Percentiles rank a stretch among this genome's conserved stretches.
Evolutionary conservation across 2,888 invertebrate genomes (phyloP).

Genomic region (Epirrhoe alternata): DNA sequence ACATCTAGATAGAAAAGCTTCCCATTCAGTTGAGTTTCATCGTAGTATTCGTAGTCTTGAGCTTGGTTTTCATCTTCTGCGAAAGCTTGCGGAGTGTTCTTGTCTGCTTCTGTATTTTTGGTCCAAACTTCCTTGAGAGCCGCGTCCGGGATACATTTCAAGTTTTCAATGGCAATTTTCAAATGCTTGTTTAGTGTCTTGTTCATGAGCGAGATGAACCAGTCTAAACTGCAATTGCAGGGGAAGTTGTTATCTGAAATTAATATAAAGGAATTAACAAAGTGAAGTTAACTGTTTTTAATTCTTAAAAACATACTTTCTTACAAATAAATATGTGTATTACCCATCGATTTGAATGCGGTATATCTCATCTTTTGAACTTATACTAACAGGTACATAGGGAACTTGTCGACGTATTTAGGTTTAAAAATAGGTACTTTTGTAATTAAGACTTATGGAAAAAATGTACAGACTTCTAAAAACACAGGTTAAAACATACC

Average conservation of each 20-base stretch:
- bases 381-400: too few species aligned
- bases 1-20: constrained; percentile 74
- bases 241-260: constrained; percentile 75
- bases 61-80: constrained; percentile 55
- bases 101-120: constrained; percentile 60
- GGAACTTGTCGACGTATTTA: too few species aligned
- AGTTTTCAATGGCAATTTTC: constrained; percentile 66
- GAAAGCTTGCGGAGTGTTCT: constrained; percentile 47
- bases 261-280: constrained; percentile 11
- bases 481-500: constrained; percentile 51
- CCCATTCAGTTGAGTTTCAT: constrained; percentile 74
- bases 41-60: constrained; percentile 75
- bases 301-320: too few species aligned
- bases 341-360: too few species aligned
- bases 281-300: too few species aligned
- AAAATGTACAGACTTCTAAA: neutral
- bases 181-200: constrained; percentile 66
- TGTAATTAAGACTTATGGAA: too few species aligned
- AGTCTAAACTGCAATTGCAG: constrained; percentile 74
- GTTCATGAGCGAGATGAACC: constrained; percentile 69
- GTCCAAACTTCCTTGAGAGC: constrained; percentile 64
- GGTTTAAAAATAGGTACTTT: too few species aligned
- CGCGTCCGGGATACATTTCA: constrained; percentile 69
- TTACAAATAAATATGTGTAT: too few species aligned
- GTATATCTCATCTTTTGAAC: too few species aligned